These are phyloP conservation scores for Synanthedon formicaeformis DNA, from an alignment of 2,888 invertebrate species.

Conservation along the genomic window DNA sequence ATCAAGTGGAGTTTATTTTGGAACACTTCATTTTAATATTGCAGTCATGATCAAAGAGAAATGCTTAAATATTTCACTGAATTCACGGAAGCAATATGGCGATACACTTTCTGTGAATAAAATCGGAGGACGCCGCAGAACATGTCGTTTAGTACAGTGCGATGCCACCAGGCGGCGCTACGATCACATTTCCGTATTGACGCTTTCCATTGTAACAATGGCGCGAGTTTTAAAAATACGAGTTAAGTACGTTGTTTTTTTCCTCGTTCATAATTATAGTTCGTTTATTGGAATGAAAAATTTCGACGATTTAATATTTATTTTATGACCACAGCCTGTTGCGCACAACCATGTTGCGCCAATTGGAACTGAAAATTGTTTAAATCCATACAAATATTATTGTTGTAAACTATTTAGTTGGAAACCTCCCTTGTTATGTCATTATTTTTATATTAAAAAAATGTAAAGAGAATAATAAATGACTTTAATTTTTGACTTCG, in stretches of 20 bases:
- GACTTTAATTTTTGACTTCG: no score
- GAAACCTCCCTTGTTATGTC: no score
- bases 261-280: no score
- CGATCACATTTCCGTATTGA: conserved; percentile 53
- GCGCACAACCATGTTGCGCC: no score
- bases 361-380: no score
- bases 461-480: no score
- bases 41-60: conserved; percentile 66
- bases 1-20: conserved; percentile 41
- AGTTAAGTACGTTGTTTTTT: not conserved
- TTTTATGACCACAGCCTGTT: no score
- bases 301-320: no score
- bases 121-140: conserved; percentile 70
- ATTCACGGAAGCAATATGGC: conserved; percentile 71
- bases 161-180: conserved; percentile 51
- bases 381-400: no score
- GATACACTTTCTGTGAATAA: conserved; percentile 69
- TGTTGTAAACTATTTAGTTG: no score
- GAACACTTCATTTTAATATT: conserved; percentile 62
- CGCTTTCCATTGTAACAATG: conserved; percentile 21
- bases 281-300: no score
- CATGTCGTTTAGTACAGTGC: conserved; percentile 65
- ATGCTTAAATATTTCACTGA: conserved; percentile 60
- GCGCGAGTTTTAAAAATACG: conserved; percentile 21
- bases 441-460: no score